Percentiles rank a stretch among this genome's conserved stretches.
Evolutionary conservation across 2,797 vertebrate genomes (phyloP).

Genomic region (Sebastes minor): DNA sequence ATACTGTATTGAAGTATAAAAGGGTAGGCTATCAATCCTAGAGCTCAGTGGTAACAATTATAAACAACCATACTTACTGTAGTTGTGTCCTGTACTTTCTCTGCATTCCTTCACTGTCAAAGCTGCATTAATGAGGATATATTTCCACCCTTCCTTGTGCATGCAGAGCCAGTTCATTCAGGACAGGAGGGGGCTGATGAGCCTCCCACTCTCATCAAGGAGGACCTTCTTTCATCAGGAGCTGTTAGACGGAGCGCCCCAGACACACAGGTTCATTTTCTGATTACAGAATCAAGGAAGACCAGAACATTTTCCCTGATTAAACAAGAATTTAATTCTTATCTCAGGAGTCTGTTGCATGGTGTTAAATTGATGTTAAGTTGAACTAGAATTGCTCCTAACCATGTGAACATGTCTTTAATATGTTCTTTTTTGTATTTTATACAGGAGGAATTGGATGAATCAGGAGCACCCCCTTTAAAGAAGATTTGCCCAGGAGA

Average conservation of each 20-base stretch:
- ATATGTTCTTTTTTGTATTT: slow-evolving; percentile 1
- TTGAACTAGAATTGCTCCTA: not conserved
- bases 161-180: slow-evolving; percentile 78
- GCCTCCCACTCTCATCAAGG: slow-evolving; percentile 97
- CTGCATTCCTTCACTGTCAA: not conserved
- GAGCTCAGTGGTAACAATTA: not conserved
- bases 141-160: slow-evolving; percentile 44
- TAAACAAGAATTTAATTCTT: not conserved
- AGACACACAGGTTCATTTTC: slow-evolving; percentile 67
- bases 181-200: slow-evolving; percentile 94
- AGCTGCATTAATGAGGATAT: not conserved
- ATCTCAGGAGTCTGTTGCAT: not conserved
- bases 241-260: slow-evolving; percentile 80
- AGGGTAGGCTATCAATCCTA: not conserved
- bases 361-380: not conserved
- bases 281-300: not conserved
- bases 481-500: slow-evolving; percentile 95
- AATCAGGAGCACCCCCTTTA: slow-evolving; percentile 89
- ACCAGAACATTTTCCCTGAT: not conserved
- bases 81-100: not conserved
- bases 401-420: not conserved
- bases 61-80: not conserved
- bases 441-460: slow-evolving; percentile 86
- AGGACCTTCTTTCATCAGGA: slow-evolving; percentile 88
- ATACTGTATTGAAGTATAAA: not conserved